Percentiles rank a stretch among this genome's conserved stretches.
Evolutionary conservation across 2,113 vertebrate species (phyloP).

Genomic region (Corvus cornix): DNA sequence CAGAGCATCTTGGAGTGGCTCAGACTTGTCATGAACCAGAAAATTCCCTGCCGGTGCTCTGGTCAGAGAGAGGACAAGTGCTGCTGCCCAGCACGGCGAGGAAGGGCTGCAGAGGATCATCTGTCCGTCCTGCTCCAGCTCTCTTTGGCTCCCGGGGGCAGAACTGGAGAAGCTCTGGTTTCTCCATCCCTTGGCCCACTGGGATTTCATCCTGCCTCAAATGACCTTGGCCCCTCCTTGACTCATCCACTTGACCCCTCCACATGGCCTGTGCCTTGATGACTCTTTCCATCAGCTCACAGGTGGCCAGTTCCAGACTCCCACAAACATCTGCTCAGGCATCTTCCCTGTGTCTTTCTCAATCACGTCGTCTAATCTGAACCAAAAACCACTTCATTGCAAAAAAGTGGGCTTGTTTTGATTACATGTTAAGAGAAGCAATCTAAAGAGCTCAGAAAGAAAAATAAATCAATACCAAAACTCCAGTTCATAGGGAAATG

Average conservation of each 20-base stretch:
- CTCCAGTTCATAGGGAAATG: neutral
- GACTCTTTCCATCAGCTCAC: neutral
- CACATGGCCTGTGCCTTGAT: no score
- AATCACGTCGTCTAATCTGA: neutral
- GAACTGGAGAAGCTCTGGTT: neutral
- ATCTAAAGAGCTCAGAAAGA: neutral
- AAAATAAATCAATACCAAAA: neutral
- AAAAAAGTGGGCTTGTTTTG: neutral
- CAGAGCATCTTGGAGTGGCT: neutral
- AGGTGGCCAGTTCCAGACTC: neutral
- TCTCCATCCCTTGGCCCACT: neutral
- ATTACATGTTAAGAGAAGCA: neutral
- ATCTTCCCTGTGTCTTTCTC: neutral
- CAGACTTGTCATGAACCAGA: neutral
- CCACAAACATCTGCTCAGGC: neutral
- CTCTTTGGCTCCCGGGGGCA: neutral
- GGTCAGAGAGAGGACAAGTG: neutral
- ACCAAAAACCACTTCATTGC: accelerated
- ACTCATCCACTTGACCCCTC: neutral
- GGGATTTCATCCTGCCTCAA: neutral
- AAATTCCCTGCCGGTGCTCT: neutral
- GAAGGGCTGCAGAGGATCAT: neutral
- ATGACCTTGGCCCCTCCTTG: neutral
- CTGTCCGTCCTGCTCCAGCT: neutral
- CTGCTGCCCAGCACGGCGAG: neutral